These are phyloP conservation scores for Ptilorrhoa leucosticta DNA, from an alignment of 2,113 vertebrate species.

Conservation along the genomic window DNA sequence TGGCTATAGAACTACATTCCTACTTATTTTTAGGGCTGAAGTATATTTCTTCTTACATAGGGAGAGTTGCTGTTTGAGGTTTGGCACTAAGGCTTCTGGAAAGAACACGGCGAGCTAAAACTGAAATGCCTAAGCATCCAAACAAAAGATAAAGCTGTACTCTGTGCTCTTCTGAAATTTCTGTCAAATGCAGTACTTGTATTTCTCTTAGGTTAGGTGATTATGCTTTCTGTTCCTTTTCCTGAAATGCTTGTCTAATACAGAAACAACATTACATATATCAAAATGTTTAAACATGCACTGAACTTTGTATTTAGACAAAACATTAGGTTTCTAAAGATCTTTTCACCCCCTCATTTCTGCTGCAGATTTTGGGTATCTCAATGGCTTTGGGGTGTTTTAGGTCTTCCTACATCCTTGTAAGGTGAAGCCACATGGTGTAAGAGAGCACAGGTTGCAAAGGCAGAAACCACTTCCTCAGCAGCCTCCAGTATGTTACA, in stretches of 20 bases:
- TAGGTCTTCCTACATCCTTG: background rate
- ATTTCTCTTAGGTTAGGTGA: background rate
- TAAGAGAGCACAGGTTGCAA: background rate
- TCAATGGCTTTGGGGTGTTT: background rate
- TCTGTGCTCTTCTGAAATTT: background rate
- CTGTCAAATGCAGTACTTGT: background rate
- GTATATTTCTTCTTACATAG: background rate
- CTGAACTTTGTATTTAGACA: background rate
- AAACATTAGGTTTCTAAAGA: background rate
- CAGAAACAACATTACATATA: background rate
- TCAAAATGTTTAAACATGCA: background rate
- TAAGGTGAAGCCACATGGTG: background rate
- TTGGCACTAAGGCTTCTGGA: background rate
- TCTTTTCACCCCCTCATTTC: background rate
- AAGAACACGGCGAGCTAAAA: background rate
- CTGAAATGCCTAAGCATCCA: background rate
- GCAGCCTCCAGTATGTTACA: background rate
- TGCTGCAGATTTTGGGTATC: background rate
- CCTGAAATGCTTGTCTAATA: background rate
- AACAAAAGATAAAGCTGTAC: background rate
- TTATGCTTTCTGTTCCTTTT: background rate
- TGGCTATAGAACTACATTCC: background rate
- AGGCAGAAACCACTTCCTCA: background rate
- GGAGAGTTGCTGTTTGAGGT: background rate
- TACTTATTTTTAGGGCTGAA: background rate